Percentiles rank a stretch among this genome's conserved stretches.
Evolutionary conservation across 2,888 invertebrate species (phyloP).

Genomic region (Diploptera punctata): DNA sequence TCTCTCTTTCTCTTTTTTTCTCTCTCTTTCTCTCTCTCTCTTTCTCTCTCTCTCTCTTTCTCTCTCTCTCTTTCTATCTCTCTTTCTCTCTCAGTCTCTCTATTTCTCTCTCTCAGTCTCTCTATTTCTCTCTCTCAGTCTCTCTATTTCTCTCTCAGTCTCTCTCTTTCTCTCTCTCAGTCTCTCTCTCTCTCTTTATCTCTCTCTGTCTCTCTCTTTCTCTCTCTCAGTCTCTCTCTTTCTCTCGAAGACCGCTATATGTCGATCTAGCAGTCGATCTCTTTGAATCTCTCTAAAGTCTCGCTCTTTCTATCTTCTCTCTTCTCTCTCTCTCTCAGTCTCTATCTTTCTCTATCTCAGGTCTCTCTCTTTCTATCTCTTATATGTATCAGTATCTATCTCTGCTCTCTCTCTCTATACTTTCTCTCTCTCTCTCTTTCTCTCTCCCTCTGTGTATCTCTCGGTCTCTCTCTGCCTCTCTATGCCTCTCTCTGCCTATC

Average conservation of each 20-base stretch:
- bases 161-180: neutral
- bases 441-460: too few species aligned
- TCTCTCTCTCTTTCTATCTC: neutral
- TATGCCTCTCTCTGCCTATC: too few species aligned
- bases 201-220: neutral
- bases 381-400: too few species aligned
- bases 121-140: too few species aligned
- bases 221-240: neutral
- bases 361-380: neutral
- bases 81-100: neutral
- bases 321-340: neutral
- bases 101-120: neutral
- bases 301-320: neutral
- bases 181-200: neutral
- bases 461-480: too few species aligned
- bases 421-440: too few species aligned
- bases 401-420: too few species aligned
- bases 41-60: neutral
- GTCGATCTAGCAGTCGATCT: too few species aligned
- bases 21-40: neutral
- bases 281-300: neutral
- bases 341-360: neutral
- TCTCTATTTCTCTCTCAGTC: neutral
- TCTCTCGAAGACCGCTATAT: neutral
- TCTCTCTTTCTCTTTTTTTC: neutral